Evolutionary conservation across 1,140 invertebrate genomes (phyloP), one percentile per base, ranked within the genome.

Genomic region (Onthophagus taurus): DNA sequence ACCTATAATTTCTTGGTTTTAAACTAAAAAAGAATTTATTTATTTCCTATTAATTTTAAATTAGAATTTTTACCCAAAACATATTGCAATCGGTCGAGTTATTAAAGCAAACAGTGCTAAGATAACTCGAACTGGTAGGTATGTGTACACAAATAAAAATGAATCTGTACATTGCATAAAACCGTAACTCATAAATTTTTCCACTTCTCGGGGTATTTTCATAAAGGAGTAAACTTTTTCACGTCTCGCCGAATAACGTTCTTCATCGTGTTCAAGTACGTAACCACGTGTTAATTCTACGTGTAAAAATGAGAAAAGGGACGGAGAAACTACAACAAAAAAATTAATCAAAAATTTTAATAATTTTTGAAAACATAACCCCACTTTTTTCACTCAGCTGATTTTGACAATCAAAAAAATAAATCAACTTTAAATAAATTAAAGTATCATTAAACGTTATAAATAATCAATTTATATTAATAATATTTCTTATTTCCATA

Each of bases 101-200:
- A 89, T 59, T 31, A 91, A 69, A 30, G 81, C 79, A 80, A 83
- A 89, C 39, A 89, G 61, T 13, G 89, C 91, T 61, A 96, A 72
- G 11, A 89, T 52, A 65, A 97, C 92, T 53, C 96, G 71, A 34
- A 99, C 64, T 20, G 96, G 96, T 54, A 99, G 72, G 76, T 98
- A 97, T 38, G 96, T 98, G 63, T 97, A 97, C 26, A 98, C 82
- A 73, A 94, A 98, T 31, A 98, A 73, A 66, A 99, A 95, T 17
- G 94, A 94, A 71, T 99, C 96, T n/a, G 89, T 81, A 72, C 95
- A 99, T 66, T 88, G 86, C 60, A 97, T 85, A 61, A 97, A 95
- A 26, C 96, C 96, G 77, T 94, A 98, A 1, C 77, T 74, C 80
- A 97, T 89, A 63, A 99, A 97, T 49, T 86, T 86, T 61, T 92